phyloP scores from a whole-genome alignment of 2,113 vertebrate species.

The Eulacestoma nigropectus region DNA sequence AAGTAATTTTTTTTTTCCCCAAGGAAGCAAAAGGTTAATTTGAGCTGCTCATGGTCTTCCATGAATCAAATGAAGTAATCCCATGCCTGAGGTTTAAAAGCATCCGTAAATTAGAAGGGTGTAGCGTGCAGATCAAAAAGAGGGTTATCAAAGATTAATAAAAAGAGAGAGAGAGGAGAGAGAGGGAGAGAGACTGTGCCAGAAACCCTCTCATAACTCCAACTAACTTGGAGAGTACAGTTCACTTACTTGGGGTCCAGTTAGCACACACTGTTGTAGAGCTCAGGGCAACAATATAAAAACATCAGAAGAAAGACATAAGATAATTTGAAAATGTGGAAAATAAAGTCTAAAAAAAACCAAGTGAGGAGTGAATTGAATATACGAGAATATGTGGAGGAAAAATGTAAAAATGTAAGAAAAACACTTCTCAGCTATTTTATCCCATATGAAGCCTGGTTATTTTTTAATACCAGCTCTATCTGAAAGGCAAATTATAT shows the following conservation, averaged over 20 bases:
- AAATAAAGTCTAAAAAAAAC: not conserved
- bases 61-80: constrained; percentile 55
- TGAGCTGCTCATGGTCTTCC: constrained; percentile 15
- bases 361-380: not conserved
- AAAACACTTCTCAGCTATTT: not conserved
- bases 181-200: not conserved
- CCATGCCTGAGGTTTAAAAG: constrained; percentile 44
- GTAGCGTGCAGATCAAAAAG: constrained; percentile 16
- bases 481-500: not conserved
- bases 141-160: constrained; percentile 39
- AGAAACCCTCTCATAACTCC: not conserved
- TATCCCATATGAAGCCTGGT: not conserved
- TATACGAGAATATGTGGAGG: not conserved
- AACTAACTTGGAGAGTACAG: not conserved
- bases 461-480: not conserved
- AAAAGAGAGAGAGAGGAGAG: not conserved
- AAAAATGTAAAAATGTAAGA: not conserved
- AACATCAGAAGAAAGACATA: not conserved
- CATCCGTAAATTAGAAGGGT: constrained; percentile 30
- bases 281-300: not conserved
- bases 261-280: not conserved
- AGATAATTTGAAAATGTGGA: not conserved
- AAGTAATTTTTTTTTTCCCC: not conserved
- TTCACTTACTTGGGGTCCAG: not conserved
- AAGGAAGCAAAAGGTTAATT: constrained; percentile 51